Base-by-base conservation (phyloP, 1,140 invertebrate species). In the Rhagoletis pomonella region DNA sequence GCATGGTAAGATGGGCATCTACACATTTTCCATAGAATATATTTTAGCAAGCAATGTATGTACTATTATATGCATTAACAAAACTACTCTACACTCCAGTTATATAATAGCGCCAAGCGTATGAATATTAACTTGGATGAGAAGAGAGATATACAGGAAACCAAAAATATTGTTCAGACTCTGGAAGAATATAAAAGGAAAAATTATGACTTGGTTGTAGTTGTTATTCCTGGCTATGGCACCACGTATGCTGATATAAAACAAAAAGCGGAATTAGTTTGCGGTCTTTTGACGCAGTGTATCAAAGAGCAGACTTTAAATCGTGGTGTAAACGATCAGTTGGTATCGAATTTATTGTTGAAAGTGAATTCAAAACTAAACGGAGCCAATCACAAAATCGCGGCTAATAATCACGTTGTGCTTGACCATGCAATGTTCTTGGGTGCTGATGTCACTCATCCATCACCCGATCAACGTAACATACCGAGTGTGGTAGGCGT, bases 381-480 rank as follows among this genome's bases (percentile, higher is more conserved):
- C 93, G 97, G 97, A 0, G 93, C 95, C 0, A 98, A 98, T 94
- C 96, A 98, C 90, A 93, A 90, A 17, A 89, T 97, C 7, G 89
- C 90, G 81, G 88, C 89, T 9, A 87, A 89, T 77, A 89, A 59
- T 0, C 69, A 0, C 10, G 88, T 4, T 58, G 69, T 6, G 67
- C 62, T 92, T 3, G 92, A 86, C 59, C 88, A 87, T 91, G 89
- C 93, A 0, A 96, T 98, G 94, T 94, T 97, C 17, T 94, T 98
- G 58, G 97, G 98, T 1, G 97, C 97, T 39, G 98, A 98, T 93
- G 97, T 98, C 1, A 97, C 97, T 1, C 97, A 98, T 94, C 97
- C 97, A 0, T 95, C 96, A 1, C 96, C 96, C 0, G 96, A 97
- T 90, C 94, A 95, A 91, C 90, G 90, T 0, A 90, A 93, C n/a